Evolutionary conservation across 2,888 invertebrate genomes (phyloP), one percentile per base, ranked within the genome.

Genomic region (Agrotis exclamationis): DNA sequence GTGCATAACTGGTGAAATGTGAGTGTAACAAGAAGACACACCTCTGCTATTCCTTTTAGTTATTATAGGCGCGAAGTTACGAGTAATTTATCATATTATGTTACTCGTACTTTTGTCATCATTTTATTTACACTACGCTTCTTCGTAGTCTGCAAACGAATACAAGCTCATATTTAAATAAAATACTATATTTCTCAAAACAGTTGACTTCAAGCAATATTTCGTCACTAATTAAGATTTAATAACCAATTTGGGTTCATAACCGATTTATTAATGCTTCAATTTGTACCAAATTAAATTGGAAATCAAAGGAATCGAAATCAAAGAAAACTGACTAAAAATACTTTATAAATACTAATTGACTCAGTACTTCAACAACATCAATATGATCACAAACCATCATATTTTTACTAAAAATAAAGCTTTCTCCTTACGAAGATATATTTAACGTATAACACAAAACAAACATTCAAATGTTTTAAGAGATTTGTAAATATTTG

Each of bases 321-420:
- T 70, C 58, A 77, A 64, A 71, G 59, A 16, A 59, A 28, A 54
- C 11, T 1, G 1, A 18, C 1, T 18, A 14, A 24, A 53, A 51
- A 70, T 63, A 44, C 9, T 47, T 63, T 1, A n/a, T 33, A 33
- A 33, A 39, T 16, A n/a, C 50, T 78, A 71, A 75, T 78, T 78
- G 47, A 50, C 9, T 71, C 24, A 39, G 9, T 24, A 57, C 22
- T 50, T 48, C 7, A 28, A 44, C n/a, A 28, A 59, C 28, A 54
- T 76, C 51, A 73, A 73, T 28, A 3, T 53, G 28, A 28, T 53
- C 58, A 22, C 22, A 33, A 58, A 53, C 45, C 33, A 44, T 22
- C 20, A 47, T 50, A 45, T 33, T 39, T 39, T 11, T 11, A 0
- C 5, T 28, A 39, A 39, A 39, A 39, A 39, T 11, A 39, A 39